Evolutionary conservation across 2,113 vertebrate genomes (phyloP).

Genomic region (Cyprinus carpio): DNA sequence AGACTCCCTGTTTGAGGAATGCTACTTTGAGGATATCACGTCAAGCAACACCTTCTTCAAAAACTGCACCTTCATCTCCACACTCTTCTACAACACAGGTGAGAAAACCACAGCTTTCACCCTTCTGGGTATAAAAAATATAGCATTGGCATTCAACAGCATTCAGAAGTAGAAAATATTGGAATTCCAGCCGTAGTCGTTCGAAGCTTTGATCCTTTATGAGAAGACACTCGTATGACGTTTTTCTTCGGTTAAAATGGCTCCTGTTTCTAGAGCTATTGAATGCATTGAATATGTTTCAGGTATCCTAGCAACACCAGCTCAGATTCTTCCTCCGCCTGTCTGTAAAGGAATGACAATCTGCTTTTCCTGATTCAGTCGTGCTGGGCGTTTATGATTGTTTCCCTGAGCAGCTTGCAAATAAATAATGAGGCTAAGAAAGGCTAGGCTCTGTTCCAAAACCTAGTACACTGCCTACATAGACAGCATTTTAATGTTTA

Average conservation of each 20-base stretch:
- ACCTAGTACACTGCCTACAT: not conserved
- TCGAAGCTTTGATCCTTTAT: not conserved
- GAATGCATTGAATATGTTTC: conserved; percentile 41
- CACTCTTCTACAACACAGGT: conserved; percentile 97
- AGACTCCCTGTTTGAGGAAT: conserved; percentile 93
- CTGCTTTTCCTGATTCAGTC: not conserved
- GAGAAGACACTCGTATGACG: conserved; percentile 1
- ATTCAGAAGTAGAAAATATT: not conserved
- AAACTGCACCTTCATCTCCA: conserved; percentile 95
- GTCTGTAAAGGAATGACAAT: conserved; percentile 37
- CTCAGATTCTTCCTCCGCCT: conserved; percentile 27
- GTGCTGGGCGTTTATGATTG: not conserved
- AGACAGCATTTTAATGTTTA: not conserved
- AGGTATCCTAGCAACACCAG: conserved; percentile 65
- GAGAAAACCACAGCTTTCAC: conserved; percentile 27
- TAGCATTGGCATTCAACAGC: not conserved
- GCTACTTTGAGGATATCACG: conserved; percentile 96
- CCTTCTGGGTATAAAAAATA: not conserved
- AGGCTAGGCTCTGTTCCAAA: not conserved
- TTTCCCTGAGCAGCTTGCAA: not conserved
- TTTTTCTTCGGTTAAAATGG: conserved; percentile 47
- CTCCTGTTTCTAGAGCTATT: conserved; percentile 30
- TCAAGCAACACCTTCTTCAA: conserved; percentile 98
- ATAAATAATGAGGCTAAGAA: not conserved
- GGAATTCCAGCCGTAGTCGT: not conserved